A percentile compares a stretch with the other conserved stretches of the same genome.
phyloP scores from a whole-genome alignment of 2,888 invertebrate genomes.

The Agrochola litura region DNA sequence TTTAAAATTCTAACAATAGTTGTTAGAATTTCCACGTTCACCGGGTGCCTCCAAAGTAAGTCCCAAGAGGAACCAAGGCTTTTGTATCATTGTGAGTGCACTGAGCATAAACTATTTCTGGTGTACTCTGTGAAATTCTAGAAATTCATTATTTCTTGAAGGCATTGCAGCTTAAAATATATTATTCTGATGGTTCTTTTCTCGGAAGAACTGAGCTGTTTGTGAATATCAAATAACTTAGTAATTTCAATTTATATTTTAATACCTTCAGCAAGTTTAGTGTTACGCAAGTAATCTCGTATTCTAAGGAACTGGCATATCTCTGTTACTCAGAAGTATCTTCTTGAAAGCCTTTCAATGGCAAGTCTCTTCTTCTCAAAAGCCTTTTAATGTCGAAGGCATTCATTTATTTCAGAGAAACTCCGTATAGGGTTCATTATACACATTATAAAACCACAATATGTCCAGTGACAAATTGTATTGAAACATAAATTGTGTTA shows the following conservation, averaged over 20 bases:
- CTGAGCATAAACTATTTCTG: conserved; percentile 1
- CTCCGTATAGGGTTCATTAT: not conserved
- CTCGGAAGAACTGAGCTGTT: conserved; percentile 7
- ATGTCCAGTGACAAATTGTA: not conserved
- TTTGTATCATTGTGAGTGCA: not conserved
- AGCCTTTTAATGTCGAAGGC: no score
- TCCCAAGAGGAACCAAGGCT: not conserved
- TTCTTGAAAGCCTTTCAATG: no score
- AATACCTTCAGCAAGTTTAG: no score
- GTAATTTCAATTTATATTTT: not conserved
- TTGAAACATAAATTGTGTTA: not conserved
- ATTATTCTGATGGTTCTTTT: not conserved
- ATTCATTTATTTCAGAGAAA: not conserved
- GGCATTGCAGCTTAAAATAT: not conserved
- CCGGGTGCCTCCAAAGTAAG: not conserved
- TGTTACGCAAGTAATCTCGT: no score
- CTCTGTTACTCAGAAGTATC: no score
- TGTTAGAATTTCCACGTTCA: not conserved
- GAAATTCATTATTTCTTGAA: conserved; percentile 3
- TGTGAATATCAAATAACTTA: conserved; percentile 10
- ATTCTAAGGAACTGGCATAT: no score
- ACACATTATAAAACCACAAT: not conserved
- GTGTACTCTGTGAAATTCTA: not conserved
- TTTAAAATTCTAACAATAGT: not conserved
- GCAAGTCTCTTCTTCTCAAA: no score